Conservation (phyloP, 2,113 vertebrate species). For the Ctenomys sociabilis region DNA sequence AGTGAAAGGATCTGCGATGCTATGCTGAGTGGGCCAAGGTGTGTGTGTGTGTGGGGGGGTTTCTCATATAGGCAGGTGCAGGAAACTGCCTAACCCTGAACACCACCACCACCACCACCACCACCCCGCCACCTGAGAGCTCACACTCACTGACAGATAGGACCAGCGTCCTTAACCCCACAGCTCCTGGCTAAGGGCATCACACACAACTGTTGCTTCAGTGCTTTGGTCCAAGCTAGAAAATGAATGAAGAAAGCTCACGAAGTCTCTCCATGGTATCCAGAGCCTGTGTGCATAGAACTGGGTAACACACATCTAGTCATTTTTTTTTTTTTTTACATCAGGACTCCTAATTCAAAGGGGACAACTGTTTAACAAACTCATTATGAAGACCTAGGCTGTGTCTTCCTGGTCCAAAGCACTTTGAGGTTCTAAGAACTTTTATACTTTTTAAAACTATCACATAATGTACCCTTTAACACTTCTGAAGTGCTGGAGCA, state of each 20-base stretch:
- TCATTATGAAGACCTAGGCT: background rate
- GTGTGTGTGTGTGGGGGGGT: too few species aligned
- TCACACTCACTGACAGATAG: background rate
- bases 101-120: too few species aligned
- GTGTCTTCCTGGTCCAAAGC: background rate
- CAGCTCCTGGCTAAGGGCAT: background rate
- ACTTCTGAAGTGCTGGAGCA: background rate
- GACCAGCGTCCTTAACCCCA: background rate
- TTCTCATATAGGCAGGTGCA: background rate
- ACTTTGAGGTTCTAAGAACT: background rate
- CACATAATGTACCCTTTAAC: background rate
- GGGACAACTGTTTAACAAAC: background rate
- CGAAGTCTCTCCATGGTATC: background rate
- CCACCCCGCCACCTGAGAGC: too few species aligned
- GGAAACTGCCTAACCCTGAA: background rate
- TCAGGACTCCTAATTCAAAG: background rate
- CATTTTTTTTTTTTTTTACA: background rate
- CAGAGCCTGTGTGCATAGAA: background rate
- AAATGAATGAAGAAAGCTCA: background rate
- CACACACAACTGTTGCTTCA: background rate
- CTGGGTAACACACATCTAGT: fast-evolving
- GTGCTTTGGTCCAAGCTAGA: background rate
- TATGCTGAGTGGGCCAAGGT: background rate
- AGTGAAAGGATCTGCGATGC: background rate
- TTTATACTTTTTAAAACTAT: background rate